These are phyloP conservation scores for Seira ritae DNA, from an alignment of 2,888 invertebrate species.

Conservation along the genomic window DNA sequence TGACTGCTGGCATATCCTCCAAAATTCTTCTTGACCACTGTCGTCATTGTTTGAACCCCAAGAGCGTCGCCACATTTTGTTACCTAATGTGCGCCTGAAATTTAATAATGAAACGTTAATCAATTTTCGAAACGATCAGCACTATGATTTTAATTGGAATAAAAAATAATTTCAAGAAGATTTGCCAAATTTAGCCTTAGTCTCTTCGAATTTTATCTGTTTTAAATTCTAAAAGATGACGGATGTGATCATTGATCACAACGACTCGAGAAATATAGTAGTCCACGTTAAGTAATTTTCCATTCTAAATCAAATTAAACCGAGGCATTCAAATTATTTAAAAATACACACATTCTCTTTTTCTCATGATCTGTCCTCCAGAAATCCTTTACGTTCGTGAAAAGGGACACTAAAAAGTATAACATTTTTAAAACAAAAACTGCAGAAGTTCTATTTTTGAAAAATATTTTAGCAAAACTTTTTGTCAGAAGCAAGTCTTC, in stretches of 20 bases:
- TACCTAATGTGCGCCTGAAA: conserved; percentile 70
- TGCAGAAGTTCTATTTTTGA: too few relatives aligned
- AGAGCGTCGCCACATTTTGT: conserved; percentile 71
- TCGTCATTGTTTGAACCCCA: conserved; percentile 70
- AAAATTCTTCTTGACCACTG: conserved; percentile 66
- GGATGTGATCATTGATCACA: too few relatives aligned
- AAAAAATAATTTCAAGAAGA: neutral
- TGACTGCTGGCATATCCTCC: conserved; percentile 68
- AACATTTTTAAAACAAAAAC: too few relatives aligned
- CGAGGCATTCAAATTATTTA: too few relatives aligned
- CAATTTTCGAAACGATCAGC: too few relatives aligned
- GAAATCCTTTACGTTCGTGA: neutral
- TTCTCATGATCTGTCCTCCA: conserved; percentile 13
- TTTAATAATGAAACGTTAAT: conserved; percentile 23
- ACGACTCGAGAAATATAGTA: too few relatives aligned
- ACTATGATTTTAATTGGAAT: too few relatives aligned
- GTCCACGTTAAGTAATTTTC: too few relatives aligned
- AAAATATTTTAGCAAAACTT: too few relatives aligned
- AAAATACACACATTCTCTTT: neutral
- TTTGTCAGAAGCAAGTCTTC: too few relatives aligned
- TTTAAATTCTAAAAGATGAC: too few relatives aligned
- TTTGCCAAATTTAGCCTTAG: neutral
- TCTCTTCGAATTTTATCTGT: neutral
- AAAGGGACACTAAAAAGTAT: neutral
- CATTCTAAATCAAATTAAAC: too few relatives aligned